A percentile compares a stretch with the other conserved stretches of the same genome.
These are phyloP conservation scores for Megalonaias nervosa DNA, from an alignment of 1,140 invertebrate species.

Conservation along the genomic window DNA sequence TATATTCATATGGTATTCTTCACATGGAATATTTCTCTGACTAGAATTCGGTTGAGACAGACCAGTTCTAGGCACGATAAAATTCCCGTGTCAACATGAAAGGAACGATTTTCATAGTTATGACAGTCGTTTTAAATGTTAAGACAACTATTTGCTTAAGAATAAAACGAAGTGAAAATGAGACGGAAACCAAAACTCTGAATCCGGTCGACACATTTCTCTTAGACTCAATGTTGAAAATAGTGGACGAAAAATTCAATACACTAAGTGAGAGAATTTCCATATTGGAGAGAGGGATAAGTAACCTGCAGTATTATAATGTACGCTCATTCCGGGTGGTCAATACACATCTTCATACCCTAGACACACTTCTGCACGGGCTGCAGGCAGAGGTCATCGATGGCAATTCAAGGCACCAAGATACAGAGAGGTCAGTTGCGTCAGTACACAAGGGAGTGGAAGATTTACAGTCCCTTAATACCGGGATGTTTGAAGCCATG, in stretches of 20 bases:
- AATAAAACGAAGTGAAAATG: no score
- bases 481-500: slow-evolving; percentile 31
- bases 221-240: slow-evolving; percentile 34
- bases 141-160: no score
- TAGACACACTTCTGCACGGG: slow-evolving; percentile 24
- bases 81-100: no score
- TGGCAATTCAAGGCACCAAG: neutral
- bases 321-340: slow-evolving; percentile 42
- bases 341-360: slow-evolving; percentile 32
- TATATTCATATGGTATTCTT: no score
- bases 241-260: slow-evolving; percentile 54
- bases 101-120: no score
- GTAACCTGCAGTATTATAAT: slow-evolving; percentile 48
- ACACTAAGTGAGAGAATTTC: slow-evolving; percentile 45
- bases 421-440: slow-evolving; percentile 8
- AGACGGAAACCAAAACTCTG: neutral
- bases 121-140: no score
- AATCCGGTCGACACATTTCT: slow-evolving; percentile 20
- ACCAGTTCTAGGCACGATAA: no score
- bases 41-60: no score
- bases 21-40: no score
- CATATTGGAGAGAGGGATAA: slow-evolving; percentile 42
- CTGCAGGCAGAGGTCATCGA: slow-evolving; percentile 12
- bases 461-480: slow-evolving; percentile 21
- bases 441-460: slow-evolving; percentile 16